These are phyloP conservation scores for Romanogobio albipinnatus DNA, from an alignment of 2,113 vertebrate genomes.

Conservation along the genomic window DNA sequence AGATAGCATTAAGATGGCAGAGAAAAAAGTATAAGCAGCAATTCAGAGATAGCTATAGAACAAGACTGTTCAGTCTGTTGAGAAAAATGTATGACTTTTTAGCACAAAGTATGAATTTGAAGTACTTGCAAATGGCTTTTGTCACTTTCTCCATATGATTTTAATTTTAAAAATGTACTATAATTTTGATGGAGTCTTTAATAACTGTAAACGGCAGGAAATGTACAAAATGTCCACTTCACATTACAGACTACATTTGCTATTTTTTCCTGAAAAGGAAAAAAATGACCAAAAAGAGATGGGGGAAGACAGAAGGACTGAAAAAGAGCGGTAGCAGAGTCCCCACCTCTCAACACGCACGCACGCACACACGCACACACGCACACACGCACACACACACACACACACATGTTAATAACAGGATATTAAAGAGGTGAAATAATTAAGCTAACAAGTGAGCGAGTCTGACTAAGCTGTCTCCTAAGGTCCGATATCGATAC, in stretches of 20 bases:
- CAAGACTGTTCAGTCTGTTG: too few relatives aligned
- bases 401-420: constrained; percentile 44
- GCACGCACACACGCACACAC: too few relatives aligned
- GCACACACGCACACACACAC: not conserved
- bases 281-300: constrained; percentile 48
- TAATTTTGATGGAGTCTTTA: not conserved
- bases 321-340: constrained; percentile 71
- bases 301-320: constrained; percentile 58
- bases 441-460: constrained; percentile 60
- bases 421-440: constrained; percentile 62
- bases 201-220: not conserved
- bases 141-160: not conserved
- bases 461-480: constrained; percentile 64
- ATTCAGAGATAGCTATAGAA: too few relatives aligned
- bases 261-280: not conserved
- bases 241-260: not conserved
- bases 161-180: not conserved
- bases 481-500: constrained; percentile 76
- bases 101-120: not conserved
- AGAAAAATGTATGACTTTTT: not conserved
- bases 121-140: not conserved
- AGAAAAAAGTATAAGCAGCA: too few relatives aligned
- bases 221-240: not conserved
- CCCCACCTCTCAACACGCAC: constrained; percentile 8
- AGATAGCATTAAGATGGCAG: too few relatives aligned